phyloP scores from a whole-genome alignment of 2,797 vertebrate genomes.

The Pangasius djambal region DNA sequence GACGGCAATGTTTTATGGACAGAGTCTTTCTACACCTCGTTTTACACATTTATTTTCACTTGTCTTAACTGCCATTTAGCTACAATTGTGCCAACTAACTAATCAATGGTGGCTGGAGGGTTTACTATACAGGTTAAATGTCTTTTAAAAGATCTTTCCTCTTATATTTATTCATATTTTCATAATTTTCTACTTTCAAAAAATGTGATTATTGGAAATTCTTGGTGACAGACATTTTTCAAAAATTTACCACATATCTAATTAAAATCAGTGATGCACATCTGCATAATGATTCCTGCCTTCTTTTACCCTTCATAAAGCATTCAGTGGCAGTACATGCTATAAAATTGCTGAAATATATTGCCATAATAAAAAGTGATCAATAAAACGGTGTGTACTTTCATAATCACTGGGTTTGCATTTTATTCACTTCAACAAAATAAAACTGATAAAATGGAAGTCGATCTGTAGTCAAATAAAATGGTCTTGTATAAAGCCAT shows the following conservation, averaged over 20 bases:
- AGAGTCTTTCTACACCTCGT: constrained; percentile 46
- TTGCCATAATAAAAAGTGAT: not conserved
- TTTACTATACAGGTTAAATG: constrained; percentile 31
- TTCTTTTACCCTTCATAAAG: constrained; percentile 1
- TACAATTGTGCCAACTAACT: constrained; percentile 29
- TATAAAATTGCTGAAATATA: constrained; percentile 16
- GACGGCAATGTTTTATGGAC: not conserved
- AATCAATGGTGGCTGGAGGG: constrained; percentile 30
- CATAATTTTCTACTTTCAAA: constrained; percentile 26
- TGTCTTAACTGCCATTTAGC: constrained; percentile 12
- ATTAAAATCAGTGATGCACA: constrained; percentile 47
- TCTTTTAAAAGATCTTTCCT: constrained; percentile 10
- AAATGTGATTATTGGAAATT: constrained; percentile 41
- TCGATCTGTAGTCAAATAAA: not conserved
- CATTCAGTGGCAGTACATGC: not conserved
- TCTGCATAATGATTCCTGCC: constrained; percentile 39
- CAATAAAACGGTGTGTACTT: constrained; percentile 11
- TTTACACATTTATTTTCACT: constrained; percentile 31
- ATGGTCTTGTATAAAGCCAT: not conserved
- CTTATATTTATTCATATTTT: constrained; percentile 42
- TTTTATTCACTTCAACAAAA: constrained; percentile 18
- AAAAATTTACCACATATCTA: constrained; percentile 19
- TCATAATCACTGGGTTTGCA: not conserved
- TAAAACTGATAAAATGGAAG: not conserved
- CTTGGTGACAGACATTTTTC: constrained; percentile 13